Conservation (phyloP, 2,888 invertebrate species). For the Sminthurinus aureus region DNA sequence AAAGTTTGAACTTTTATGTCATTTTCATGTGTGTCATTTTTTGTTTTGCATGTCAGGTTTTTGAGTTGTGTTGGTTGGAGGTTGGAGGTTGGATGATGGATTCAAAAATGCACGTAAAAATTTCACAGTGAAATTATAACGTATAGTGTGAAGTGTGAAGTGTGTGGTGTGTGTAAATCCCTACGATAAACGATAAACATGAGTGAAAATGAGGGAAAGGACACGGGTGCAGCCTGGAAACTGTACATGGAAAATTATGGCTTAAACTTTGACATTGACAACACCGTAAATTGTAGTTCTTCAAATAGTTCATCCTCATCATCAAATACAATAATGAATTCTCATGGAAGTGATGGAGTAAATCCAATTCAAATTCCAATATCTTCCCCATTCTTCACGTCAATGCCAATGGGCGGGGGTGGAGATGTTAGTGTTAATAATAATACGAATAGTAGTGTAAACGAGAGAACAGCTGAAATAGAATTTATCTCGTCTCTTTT, state of each 20-base stretch:
- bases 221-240: not conserved
- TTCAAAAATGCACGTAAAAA: too few species aligned
- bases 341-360: not conserved
- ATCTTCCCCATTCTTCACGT: not conserved
- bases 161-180: too few species aligned
- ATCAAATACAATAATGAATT: not conserved
- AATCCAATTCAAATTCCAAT: not conserved
- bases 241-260: not conserved
- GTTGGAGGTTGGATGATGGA: too few species aligned
- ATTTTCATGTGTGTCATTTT: too few species aligned
- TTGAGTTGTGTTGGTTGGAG: too few species aligned
- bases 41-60: too few species aligned
- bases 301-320: not conserved
- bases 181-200: too few species aligned
- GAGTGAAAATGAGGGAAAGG: conserved; percentile 2
- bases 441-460: too few species aligned
- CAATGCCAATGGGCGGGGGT: too few species aligned
- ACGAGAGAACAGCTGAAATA: not conserved
- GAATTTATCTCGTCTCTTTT: conserved; percentile 4
- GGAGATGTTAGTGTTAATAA: not conserved
- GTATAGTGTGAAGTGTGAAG: too few species aligned
- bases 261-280: not conserved
- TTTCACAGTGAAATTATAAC: too few species aligned
- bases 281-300: not conserved
- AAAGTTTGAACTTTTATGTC: too few species aligned